phyloP scores from a whole-genome alignment of 2,888 invertebrate species.

The Apantesis nais region DNA sequence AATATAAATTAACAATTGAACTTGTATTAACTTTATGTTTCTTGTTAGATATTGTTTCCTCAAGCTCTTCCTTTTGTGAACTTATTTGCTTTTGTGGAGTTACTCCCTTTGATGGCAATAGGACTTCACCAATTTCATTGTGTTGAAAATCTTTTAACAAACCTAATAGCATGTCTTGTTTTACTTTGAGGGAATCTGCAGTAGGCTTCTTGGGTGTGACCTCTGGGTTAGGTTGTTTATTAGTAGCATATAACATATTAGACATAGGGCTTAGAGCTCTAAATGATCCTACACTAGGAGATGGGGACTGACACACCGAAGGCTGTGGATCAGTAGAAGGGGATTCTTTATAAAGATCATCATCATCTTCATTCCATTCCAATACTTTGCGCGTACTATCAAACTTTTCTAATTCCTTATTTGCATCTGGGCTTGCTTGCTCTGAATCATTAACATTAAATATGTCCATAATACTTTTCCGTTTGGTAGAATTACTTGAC shows the following conservation, averaged over 20 bases:
- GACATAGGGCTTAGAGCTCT: conserved; percentile 58
- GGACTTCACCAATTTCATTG: conserved; percentile 47
- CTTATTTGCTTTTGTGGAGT: conserved; percentile 27
- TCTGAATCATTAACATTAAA: conserved; percentile 60
- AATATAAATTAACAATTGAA: conserved; percentile 25
- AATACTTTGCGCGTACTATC: conserved; percentile 60
- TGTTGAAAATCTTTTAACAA: conserved; percentile 65
- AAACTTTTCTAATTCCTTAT: conserved; percentile 59
- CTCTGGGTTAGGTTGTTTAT: conserved; percentile 38
- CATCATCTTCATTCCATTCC: conserved; percentile 82
- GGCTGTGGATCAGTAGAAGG: conserved; percentile 47
- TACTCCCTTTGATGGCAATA: conserved; percentile 41
- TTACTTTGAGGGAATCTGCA: conserved; percentile 59
- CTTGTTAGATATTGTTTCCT: conserved; percentile 26
- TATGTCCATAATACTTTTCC: conserved; percentile 78
- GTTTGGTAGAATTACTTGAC: conserved; percentile 63
- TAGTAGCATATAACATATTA: conserved; percentile 56
- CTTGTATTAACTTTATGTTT: conserved; percentile 27
- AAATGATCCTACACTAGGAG: conserved; percentile 32
- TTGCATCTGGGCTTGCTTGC: conserved; percentile 57
- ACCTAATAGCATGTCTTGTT: conserved; percentile 64
- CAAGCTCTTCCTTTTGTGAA: conserved; percentile 27
- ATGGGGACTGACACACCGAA: conserved; percentile 4
- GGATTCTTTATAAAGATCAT: conserved; percentile 73
- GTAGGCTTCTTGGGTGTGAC: conserved; percentile 43